Evolutionary conservation across 2,888 invertebrate genomes (phyloP).

Genomic region (Eilema caniola): DNA sequence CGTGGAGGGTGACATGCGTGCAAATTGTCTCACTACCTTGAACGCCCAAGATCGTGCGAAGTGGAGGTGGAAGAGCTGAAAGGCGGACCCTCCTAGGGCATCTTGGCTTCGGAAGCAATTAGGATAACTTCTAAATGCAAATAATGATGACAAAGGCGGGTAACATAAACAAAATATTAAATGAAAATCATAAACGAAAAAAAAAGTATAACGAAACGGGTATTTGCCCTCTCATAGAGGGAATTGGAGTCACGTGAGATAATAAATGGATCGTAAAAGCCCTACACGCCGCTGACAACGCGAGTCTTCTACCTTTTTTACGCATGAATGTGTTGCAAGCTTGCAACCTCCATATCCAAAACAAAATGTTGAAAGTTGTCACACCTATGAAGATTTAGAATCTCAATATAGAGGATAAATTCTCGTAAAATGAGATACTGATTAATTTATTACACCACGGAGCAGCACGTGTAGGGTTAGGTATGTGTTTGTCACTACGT

Average conservation of each 20-base stretch:
- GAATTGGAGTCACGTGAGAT: background rate
- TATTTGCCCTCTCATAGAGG: background rate
- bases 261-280: conserved; percentile 12
- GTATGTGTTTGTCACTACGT: too few species aligned
- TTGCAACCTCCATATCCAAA: background rate
- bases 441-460: background rate
- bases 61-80: too few species aligned
- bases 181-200: background rate
- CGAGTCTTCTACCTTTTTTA: background rate
- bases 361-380: conserved; percentile 4
- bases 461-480: too few species aligned
- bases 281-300: conserved; percentile 6
- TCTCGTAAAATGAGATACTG: background rate
- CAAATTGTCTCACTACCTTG: too few species aligned
- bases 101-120: too few species aligned
- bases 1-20: too few species aligned
- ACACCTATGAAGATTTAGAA: background rate
- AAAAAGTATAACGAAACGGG: background rate
- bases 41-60: too few species aligned
- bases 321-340: conserved; percentile 6
- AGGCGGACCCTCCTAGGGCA: too few species aligned
- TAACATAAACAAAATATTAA: background rate
- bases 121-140: too few species aligned
- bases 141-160: background rate
- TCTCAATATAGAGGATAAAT: background rate